phyloP scores from a whole-genome alignment of 2,888 invertebrate species.

The Macroteleia sp. region DNA sequence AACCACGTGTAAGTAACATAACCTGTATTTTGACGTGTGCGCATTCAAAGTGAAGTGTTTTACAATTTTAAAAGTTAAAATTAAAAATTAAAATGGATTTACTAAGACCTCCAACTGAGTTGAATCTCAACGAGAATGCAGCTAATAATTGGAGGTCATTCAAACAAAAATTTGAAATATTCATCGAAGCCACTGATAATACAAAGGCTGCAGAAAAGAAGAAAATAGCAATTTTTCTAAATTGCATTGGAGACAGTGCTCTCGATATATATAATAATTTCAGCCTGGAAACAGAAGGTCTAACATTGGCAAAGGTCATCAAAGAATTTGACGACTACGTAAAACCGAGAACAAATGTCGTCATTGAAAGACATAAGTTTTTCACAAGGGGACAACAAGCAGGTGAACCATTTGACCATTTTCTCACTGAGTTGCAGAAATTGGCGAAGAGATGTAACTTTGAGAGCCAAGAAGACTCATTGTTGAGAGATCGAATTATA shows the following conservation, averaged over 20 bases:
- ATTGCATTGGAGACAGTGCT: slow-evolving; percentile 3
- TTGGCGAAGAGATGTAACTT: slow-evolving; percentile 61
- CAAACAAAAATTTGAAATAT: slow-evolving; percentile 17
- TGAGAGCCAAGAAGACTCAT: slow-evolving; percentile 58
- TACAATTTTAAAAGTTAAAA: too few relatives aligned
- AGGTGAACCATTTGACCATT: slow-evolving; percentile 61
- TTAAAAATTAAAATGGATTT: too few relatives aligned
- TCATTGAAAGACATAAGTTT: slow-evolving; percentile 43
- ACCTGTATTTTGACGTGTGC: too few relatives aligned
- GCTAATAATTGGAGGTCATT: slow-evolving; percentile 13
- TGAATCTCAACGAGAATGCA: slow-evolving; percentile 14
- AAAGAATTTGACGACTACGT: slow-evolving; percentile 5
- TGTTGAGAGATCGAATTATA: slow-evolving; percentile 58
- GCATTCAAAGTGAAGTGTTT: too few relatives aligned
- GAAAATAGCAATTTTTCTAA: slow-evolving; percentile 7
- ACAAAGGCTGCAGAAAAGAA: background rate
- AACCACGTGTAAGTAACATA: too few relatives aligned
- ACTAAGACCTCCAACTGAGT: background rate
- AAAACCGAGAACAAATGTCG: slow-evolving; percentile 23
- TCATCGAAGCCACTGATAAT: background rate
- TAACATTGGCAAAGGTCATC: background rate
- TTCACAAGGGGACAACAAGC: slow-evolving; percentile 41
- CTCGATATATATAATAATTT: slow-evolving; percentile 13
- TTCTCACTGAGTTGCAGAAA: slow-evolving; percentile 63
- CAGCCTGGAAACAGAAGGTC: background rate